These are phyloP conservation scores for Hesperia comma DNA, from an alignment of 2,888 invertebrate species.

Conservation along the genomic window DNA sequence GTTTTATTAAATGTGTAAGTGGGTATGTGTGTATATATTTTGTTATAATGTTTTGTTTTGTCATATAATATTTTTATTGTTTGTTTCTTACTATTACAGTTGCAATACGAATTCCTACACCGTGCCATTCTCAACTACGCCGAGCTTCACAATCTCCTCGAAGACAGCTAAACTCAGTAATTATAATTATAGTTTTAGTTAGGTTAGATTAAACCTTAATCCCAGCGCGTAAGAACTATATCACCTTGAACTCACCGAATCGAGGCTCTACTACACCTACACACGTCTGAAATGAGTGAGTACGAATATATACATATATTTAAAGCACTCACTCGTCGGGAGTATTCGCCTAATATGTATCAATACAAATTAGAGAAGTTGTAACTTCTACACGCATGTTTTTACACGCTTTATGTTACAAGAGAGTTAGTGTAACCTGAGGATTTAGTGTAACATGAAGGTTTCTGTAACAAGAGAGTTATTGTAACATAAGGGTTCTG, in stretches of 20 bases:
- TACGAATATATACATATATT: conserved; percentile 21
- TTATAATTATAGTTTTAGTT: conserved; percentile 15
- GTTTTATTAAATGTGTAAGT: no score
- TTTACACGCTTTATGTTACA: no score
- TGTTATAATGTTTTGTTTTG: no score
- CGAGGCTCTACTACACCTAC: conserved; percentile 19
- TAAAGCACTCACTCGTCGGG: not conserved
- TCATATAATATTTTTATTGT: not conserved
- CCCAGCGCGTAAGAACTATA: conserved; percentile 21
- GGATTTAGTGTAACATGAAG: no score
- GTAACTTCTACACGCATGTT: no score
- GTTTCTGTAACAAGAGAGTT: no score
- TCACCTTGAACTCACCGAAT: conserved; percentile 19
- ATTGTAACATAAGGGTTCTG: no score
- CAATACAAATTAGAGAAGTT: no score
- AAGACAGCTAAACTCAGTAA: conserved; percentile 76
- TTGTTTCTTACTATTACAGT: conserved; percentile 80
- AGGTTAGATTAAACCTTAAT: conserved; percentile 9
- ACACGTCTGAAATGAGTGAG: no score
- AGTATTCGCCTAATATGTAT: no score
- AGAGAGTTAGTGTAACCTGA: no score
- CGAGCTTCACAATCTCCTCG: conserved; percentile 91
- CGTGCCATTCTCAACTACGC: conserved; percentile 95
- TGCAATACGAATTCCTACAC: conserved; percentile 96
- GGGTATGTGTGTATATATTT: no score